A percentile compares a stretch with the other conserved stretches of the same genome.
These are phyloP conservation scores for Ptilodon capucinus DNA, from an alignment of 2,888 invertebrate species.

Conservation along the genomic window DNA sequence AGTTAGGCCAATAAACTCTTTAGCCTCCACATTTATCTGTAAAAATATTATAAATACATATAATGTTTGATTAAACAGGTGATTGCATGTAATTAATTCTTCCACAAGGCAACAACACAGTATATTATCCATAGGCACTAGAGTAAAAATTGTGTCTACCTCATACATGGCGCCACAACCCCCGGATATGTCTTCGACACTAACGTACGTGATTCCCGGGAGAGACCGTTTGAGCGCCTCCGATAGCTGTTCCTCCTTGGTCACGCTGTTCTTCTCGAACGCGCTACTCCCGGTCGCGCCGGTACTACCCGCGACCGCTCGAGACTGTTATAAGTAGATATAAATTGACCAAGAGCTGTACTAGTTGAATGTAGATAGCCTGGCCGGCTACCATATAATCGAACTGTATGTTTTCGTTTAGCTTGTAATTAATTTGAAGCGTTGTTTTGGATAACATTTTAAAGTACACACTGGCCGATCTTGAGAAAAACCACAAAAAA, in stretches of 20 bases:
- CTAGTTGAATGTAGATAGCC: too few species aligned
- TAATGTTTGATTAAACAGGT: too few species aligned
- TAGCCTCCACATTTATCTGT: slow-evolving; percentile 84
- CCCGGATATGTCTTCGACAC: slow-evolving; percentile 89
- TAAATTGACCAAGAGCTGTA: too few species aligned
- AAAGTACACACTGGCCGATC: too few species aligned
- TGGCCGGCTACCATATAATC: too few species aligned
- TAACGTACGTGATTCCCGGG: slow-evolving; percentile 84
- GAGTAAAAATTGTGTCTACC: too few species aligned
- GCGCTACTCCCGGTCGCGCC: slow-evolving; percentile 40
- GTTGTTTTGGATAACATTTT: too few species aligned
- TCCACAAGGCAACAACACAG: too few species aligned
- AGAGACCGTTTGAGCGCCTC: slow-evolving; percentile 66
- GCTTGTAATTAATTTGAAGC: too few species aligned
- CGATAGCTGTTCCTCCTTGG: slow-evolving; percentile 66
- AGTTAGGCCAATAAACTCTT: slow-evolving; percentile 86
- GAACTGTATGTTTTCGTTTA: too few species aligned
- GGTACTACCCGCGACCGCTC: slow-evolving; percentile 25
- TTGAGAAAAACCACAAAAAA: slow-evolving; percentile 1
- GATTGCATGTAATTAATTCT: too few species aligned
- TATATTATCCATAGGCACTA: too few species aligned
- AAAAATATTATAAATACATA: slow-evolving; percentile 19
- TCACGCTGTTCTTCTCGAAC: slow-evolving; percentile 58
- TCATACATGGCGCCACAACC: slow-evolving; percentile 93
- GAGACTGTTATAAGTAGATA: slow-evolving; percentile 37